phyloP scores from a whole-genome alignment of 2,888 invertebrate species.

The Oscheius onirici region DNA sequence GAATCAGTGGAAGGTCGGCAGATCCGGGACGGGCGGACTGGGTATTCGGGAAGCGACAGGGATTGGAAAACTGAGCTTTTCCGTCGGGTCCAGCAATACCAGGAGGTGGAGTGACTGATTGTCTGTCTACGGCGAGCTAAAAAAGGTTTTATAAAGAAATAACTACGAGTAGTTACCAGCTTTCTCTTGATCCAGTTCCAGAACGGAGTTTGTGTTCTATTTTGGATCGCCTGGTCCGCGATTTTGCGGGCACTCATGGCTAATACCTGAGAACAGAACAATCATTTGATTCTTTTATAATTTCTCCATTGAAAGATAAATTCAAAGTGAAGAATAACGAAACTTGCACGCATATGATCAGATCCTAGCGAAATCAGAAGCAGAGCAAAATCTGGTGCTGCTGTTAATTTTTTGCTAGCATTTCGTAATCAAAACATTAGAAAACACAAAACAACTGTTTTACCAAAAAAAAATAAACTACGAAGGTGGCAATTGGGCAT shows the following conservation, averaged over 20 bases:
- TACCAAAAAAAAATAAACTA: not conserved
- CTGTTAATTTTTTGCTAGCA: too few relatives aligned
- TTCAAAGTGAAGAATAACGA: too few relatives aligned
- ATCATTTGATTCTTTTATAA: not conserved
- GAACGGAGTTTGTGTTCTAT: conserved; percentile 65
- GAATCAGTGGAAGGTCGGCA: conserved; percentile 76
- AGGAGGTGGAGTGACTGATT: conserved; percentile 59
- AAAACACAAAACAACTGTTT: conserved; percentile 18
- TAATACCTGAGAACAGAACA: not conserved
- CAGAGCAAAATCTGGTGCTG: too few relatives aligned
- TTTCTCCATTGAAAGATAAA: too few relatives aligned
- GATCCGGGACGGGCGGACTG: conserved; percentile 80
- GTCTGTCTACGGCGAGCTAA: conserved; percentile 60
- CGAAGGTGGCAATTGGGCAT: not conserved
- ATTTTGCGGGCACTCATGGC: conserved; percentile 51
- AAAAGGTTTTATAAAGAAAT: too few relatives aligned
- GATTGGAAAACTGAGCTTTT: conserved; percentile 62
- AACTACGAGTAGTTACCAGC: conserved; percentile 28
- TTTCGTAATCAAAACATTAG: too few relatives aligned
- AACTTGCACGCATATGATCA: too few relatives aligned
- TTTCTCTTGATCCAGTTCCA: conserved; percentile 64
- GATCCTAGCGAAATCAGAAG: too few relatives aligned
- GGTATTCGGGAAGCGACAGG: conserved; percentile 66
- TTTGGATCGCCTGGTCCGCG: conserved; percentile 62
- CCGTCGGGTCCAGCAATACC: conserved; percentile 65